Evolutionary conservation across 2,797 vertebrate species (phyloP).

Genomic region (Otolemur crassicaudatus): DNA sequence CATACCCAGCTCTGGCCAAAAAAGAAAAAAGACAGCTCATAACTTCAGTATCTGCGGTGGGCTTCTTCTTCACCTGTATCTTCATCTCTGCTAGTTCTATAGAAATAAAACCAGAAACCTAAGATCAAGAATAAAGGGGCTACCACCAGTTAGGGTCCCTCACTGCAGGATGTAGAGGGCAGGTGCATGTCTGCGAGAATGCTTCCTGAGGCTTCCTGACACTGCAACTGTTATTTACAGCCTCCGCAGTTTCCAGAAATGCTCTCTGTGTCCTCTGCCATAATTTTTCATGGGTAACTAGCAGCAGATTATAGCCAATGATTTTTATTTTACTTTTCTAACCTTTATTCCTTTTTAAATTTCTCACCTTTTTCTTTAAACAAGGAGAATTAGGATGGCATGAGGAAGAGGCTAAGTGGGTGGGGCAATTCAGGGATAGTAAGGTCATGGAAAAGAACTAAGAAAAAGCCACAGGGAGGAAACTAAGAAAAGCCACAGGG

Average conservation of each 20-base stretch:
- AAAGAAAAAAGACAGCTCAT: neutral
- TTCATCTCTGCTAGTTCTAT: neutral
- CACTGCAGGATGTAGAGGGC: neutral
- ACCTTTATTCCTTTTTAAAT: neutral
- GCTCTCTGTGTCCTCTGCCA: neutral
- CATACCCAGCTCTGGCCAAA: too few species aligned
- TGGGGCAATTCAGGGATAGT: neutral
- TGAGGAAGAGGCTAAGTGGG: neutral
- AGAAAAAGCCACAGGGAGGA: neutral
- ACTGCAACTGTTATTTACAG: neutral
- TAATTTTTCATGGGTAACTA: slow-evolving; percentile 23
- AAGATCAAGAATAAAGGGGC: neutral
- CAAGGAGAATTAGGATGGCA: neutral
- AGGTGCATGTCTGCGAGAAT: neutral
- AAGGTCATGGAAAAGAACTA: neutral
- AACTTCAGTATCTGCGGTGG: neutral
- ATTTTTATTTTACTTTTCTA: neutral
- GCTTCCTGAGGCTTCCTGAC: neutral
- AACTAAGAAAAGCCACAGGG: neutral
- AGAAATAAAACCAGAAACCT: neutral
- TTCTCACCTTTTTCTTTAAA: neutral
- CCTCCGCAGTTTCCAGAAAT: neutral
- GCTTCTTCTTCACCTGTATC: neutral
- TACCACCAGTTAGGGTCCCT: neutral
- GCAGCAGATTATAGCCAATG: neutral